Base-by-base conservation (phyloP, 1,140 invertebrate genomes). In the Calosoma granatense region DNA sequence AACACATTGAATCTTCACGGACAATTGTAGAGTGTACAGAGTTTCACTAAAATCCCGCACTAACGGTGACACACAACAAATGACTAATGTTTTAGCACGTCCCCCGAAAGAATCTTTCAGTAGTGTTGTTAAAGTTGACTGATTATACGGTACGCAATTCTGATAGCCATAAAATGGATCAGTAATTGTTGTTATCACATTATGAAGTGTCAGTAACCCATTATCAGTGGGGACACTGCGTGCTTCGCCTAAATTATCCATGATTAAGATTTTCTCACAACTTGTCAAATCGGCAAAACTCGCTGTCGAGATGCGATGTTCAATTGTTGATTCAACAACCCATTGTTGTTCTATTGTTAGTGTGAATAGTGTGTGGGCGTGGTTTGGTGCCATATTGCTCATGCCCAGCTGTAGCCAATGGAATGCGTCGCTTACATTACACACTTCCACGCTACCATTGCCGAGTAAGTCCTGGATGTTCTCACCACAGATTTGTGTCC, bases 21-120 rank as follows among this genome's bases (percentile, higher is more conserved):
- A 79, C 55, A 84, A 74, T 58, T 83, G 79, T 22, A 85, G 66
- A 57, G 78, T 81, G 61, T 81, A 81, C 14, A 83, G 63, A 14
- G 81, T 83, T 63, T 84, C 81, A 43, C 76, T 71, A 51, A 80
- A 74, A 69, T 84, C 78, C 58, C 78, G 70, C 56, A 82, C 72
- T 61, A 80, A 72, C 20, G 82, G 79, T 36, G 81, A 83, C 4
- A 84, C 74, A 61, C 82, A 84, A 30, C 81, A 75, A 58, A 84
- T 78, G 0, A 85, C 72, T 67, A 83, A 72, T 11, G 82, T 84
- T 61, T 83, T 83, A 17, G 83, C 82, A 59, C 81, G 73, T 0
- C 83, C 83, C 17, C 82, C 83, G 72, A 84, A 84, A 1, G 82
- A 84, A 65, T 84, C 83, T 65, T 80, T 78, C 2, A 85, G 64